These are phyloP conservation scores for Cardinalis cardinalis DNA, from an alignment of 2,113 vertebrate genomes.

Conservation along the genomic window DNA sequence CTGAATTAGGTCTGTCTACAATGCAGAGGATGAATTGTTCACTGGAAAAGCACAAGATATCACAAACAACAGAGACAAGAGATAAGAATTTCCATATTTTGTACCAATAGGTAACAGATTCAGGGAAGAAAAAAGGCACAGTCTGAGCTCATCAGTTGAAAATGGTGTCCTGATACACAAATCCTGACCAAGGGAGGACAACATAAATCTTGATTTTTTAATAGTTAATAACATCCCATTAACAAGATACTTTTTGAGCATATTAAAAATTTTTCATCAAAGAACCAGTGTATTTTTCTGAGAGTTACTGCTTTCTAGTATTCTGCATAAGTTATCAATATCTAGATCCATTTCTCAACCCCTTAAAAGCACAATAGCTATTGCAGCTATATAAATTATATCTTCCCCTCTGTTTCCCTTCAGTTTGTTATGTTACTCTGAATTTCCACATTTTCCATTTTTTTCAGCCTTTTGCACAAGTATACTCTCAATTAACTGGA, in stretches of 20 bases:
- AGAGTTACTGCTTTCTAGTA: not conserved
- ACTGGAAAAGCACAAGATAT: not conserved
- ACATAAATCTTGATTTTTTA: not conserved
- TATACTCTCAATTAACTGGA: not conserved
- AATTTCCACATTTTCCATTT: not conserved
- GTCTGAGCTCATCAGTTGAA: not conserved
- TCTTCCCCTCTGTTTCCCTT: accelerated
- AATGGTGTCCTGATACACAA: not conserved
- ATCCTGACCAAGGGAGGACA: not conserved
- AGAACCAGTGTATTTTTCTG: not conserved
- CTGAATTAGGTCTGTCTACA: not conserved
- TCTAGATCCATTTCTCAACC: not conserved
- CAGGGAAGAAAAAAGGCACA: not conserved
- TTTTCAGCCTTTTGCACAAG: not conserved
- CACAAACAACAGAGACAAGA: not conserved
- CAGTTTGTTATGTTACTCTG: not conserved
- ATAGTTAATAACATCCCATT: not conserved
- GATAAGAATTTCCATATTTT: not conserved
- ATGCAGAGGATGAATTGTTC: not conserved
- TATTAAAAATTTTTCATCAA: not conserved
- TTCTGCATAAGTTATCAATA: not conserved
- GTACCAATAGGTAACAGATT: not conserved
- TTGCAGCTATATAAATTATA: not conserved
- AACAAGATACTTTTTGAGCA: not conserved
- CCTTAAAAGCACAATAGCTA: not conserved